Base-by-base conservation (phyloP, 2,888 invertebrate species). In the Tenthredo notha region DNA sequence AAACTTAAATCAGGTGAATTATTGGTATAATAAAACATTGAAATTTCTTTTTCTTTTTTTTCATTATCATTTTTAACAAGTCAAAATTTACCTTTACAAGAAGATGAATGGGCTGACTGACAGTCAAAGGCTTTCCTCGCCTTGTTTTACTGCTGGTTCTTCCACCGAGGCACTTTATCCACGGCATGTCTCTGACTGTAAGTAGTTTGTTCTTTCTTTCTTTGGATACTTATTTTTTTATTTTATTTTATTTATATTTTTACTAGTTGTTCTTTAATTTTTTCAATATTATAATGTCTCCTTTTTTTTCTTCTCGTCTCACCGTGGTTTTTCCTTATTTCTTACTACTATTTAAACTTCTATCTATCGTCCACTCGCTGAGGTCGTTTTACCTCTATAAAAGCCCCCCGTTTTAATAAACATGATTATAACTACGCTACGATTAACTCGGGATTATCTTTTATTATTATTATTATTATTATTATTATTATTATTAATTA, bases 61-160 rank as follows among this genome's bases (percentile, higher is more conserved):
- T 47, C 4, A 0, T 15, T 0, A 12, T 15, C 2, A 47, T 15
- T 47, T 47, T 47, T 47, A 0, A 9, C 18, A 78, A 78, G n/a
- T 29, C 50, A 54, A 50, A 77, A 12, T 61, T 72, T 89, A 93
- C 93, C 92, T 93, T 93, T 88, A 92, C 92, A 85, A 93, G 92
- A 90, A 93, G 91, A 91, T 93, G 93, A 90, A 93, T 91, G 89
- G 93, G 93, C 84, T 93, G 93, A 88, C 93, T 93, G 92, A 93
- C 93, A 87, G 92, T 93, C 87, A 93, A 91, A 89, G 91, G 91
- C 89, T 93, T 93, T 89, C 91, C 92, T 87, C 92, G 90, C 87
- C 92, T 91, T 88, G 90, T 89, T 89, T 92, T 92, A 84, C 84
- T 70, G 89, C 84, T 70, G 89, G 91, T 91, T 85, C 91, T 91